A percentile compares a stretch with the other conserved stretches of the same genome.
Conservation (phyloP, 92 coral and sea anemone genomes). For the Isaurus tuberculatus region DNA sequence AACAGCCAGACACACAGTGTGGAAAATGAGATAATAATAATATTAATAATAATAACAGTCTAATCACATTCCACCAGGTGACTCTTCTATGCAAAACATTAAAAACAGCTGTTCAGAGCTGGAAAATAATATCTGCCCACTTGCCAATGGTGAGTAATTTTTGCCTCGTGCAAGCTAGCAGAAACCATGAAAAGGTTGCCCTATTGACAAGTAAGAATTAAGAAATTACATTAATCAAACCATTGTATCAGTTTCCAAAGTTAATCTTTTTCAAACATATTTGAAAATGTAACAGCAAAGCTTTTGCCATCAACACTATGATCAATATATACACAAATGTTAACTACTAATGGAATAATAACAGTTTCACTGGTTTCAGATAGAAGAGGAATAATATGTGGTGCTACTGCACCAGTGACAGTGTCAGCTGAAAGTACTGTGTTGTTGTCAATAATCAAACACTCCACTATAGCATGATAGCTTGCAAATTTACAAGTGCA, state of each 20-base stretch:
- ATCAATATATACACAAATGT: slow-evolving; percentile 48
- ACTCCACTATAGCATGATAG: slow-evolving; percentile 27
- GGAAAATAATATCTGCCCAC: too few species aligned
- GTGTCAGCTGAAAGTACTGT: slow-evolving; percentile 52
- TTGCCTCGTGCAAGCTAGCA: too few species aligned
- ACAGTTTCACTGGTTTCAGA: slow-evolving; percentile 20
- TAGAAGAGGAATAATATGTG: slow-evolving; percentile 61
- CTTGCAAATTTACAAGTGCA: slow-evolving; percentile 46
- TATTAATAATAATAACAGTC: too few species aligned
- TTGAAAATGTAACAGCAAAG: slow-evolving; percentile 53
- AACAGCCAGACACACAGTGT: too few species aligned
- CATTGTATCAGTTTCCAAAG: not conserved
- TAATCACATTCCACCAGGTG: too few species aligned
- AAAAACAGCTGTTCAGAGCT: too few species aligned
- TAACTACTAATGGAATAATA: slow-evolving; percentile 37
- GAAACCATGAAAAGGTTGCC: too few species aligned
- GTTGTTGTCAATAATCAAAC: slow-evolving; percentile 47
- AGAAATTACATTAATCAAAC: too few species aligned
- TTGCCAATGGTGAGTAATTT: too few species aligned
- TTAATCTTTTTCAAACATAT: slow-evolving; percentile 54
- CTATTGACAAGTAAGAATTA: too few species aligned
- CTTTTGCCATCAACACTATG: slow-evolving; percentile 37
- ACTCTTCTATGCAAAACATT: too few species aligned
- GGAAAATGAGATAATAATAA: too few species aligned
- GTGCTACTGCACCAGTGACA: slow-evolving; percentile 60